Conservation (phyloP, 2,888 invertebrate genomes). For the Ligdia adustata region DNA sequence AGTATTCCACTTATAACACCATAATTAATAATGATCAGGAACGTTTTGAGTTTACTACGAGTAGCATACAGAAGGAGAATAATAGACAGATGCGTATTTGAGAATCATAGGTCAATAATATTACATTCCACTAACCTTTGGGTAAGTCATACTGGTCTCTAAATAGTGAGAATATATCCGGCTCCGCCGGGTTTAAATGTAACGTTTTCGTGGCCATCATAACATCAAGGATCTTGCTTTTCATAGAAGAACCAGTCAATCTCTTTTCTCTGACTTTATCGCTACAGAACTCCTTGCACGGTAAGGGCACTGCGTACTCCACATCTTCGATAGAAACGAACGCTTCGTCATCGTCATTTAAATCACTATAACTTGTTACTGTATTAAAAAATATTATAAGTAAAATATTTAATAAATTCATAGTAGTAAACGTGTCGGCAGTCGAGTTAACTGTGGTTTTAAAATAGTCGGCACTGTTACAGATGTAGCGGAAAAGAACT, state of each 20-base stretch:
- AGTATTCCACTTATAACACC: no score
- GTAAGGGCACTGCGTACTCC: conserved; percentile 48
- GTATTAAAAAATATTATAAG: conserved; percentile 21
- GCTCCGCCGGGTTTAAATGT: conserved; percentile 47
- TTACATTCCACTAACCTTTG: conserved; percentile 59
- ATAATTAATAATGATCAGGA: no score
- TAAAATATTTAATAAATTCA: conserved; percentile 22
- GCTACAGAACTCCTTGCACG: conserved; percentile 48
- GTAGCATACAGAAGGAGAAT: no score
- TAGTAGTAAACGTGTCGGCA: conserved; percentile 43
- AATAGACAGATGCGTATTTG: no score
- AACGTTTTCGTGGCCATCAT: conserved; percentile 62
- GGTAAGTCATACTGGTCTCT: conserved; percentile 67
- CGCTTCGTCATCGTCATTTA: conserved; percentile 39
- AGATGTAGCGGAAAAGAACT: conserved; percentile 13
- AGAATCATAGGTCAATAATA: no score
- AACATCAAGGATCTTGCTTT: conserved; percentile 59
- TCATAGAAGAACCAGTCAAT: conserved; percentile 31
- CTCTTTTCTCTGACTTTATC: conserved; percentile 45
- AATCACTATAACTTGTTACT: conserved; percentile 26
- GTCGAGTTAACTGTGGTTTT: conserved; percentile 35
- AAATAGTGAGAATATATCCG: conserved; percentile 57
- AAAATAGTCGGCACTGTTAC: conserved; percentile 1
- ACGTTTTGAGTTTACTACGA: no score
- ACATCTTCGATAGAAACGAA: conserved; percentile 42